Conservation (phyloP, 2,888 invertebrate genomes). For the Galerucella calmariensis region DNA sequence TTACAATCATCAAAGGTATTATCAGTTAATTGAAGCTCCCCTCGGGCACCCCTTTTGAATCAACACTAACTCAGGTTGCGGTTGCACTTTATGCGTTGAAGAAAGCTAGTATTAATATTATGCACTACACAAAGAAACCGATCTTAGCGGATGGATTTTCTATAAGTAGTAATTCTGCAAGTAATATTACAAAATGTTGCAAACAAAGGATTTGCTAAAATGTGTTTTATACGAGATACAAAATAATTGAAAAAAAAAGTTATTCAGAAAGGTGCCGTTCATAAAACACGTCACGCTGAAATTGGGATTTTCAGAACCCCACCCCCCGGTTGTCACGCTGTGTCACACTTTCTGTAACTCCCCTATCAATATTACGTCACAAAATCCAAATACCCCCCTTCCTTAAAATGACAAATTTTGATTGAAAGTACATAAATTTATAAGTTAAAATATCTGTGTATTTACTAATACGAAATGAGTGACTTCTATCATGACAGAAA, state of each 20-base stretch:
- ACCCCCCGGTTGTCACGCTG: no score
- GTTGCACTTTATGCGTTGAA: neutral
- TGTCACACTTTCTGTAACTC: no score
- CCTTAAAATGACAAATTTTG: no score
- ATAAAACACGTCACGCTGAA: no score
- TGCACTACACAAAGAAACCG: neutral
- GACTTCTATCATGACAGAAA: no score
- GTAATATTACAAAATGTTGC: neutral
- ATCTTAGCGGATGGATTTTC: neutral
- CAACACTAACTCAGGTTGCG: conserved; percentile 8
- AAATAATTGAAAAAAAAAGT: neutral
- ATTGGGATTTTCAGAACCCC: no score
- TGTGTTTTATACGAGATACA: neutral
- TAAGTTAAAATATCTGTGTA: no score
- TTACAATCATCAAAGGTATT: conserved; percentile 20
- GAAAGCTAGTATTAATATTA: neutral
- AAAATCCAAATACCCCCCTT: no score
- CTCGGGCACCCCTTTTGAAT: conserved; percentile 17
- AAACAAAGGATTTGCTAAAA: neutral
- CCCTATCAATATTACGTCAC: no score
- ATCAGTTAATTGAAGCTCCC: conserved; percentile 25
- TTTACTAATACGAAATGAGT: no score
- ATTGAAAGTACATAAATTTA: no score
- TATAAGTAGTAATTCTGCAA: neutral
- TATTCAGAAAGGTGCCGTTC: no score